Base-by-base conservation (phyloP, 2,888 invertebrate species). In the Drosophila birchii region DNA sequence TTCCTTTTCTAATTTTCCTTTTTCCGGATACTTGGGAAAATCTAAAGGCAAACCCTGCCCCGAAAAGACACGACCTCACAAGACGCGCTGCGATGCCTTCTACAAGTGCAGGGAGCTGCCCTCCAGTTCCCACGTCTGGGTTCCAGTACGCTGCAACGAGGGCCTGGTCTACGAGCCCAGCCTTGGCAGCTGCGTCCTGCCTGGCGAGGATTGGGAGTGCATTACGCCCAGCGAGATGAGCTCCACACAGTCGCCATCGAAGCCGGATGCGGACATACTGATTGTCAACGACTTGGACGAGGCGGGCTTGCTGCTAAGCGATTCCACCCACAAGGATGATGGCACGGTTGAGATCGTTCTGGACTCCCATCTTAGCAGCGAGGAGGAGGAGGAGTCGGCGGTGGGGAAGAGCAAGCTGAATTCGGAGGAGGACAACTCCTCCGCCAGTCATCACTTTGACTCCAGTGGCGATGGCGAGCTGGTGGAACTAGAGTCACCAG, bases 171-270 rank as follows among this genome's bases (percentile, higher is more conserved):
- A 91, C 67, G 93, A 93, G 57, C 88, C 89, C 32, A 89, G 86
- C 70, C 78, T 92, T n/a, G 85, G 79, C n/a, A 85, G 90, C 36
- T 93, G 93, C 73, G 93, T 92, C 12, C 54, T 93, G 38, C 92
- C 93, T 5, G 92, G 87, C n/a, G 92, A 93, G 36, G 91, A 93
- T 60, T 93, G 93, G 93, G 93, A 93, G 54, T 93, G 93, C 73
- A 72, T 81, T 11, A 78, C 90, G 5, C 83, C 81, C 7, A 79
- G 81, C 3, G 91, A 90, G 43, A 45, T 58, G 20, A 75, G 57
- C 54, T 44, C 67, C 0, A 70, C 76, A 0, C 45, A 29, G 36
- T 59, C 53, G 7, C 56, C 64, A 0, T 14, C 16, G 5, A 63
- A 72, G 11, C 14, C 45, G 12, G 79, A 90, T 51, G 60, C 76